Evolutionary conservation across 2,797 vertebrate genomes (phyloP).

Genomic region (Australoheros facetus): DNA sequence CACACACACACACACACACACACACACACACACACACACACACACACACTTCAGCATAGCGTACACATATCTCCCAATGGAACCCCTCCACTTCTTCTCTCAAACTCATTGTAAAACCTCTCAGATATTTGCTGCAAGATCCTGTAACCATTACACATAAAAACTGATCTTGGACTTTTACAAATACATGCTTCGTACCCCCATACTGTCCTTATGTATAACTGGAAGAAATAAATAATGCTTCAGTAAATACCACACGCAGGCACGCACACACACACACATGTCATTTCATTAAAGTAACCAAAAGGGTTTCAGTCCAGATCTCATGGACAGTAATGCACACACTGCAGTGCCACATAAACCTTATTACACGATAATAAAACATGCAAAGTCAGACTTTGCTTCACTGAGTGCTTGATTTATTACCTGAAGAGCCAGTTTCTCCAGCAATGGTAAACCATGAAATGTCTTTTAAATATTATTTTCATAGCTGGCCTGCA

Average conservation of each 20-base stretch:
- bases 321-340: not conserved
- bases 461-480: conserved; percentile 34
- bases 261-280: no score
- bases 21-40: not conserved
- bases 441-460: conserved; percentile 7
- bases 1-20: not conserved
- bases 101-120: conserved; percentile 65
- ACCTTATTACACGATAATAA: conserved; percentile 3
- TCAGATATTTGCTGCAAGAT: conserved; percentile 67
- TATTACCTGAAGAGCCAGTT: conserved; percentile 10
- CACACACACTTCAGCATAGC: conserved; percentile 51
- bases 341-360: not conserved
- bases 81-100: conserved; percentile 47
- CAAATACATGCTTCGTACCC: conserved; percentile 28
- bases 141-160: conserved; percentile 53
- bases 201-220: conserved; percentile 5
- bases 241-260: not conserved
- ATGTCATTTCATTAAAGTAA: not conserved
- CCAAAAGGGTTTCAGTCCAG: not conserved
- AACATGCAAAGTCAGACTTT: conserved; percentile 3
- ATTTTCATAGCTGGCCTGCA: conserved; percentile 9
- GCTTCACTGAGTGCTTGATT: conserved; percentile 21
- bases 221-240: not conserved
- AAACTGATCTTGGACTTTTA: conserved; percentile 40
- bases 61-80: conserved; percentile 62